A percentile compares a stretch with the other conserved stretches of the same genome.
phyloP scores from a whole-genome alignment of 2,797 vertebrate genomes.

The Rhinogobio ventralis region DNA sequence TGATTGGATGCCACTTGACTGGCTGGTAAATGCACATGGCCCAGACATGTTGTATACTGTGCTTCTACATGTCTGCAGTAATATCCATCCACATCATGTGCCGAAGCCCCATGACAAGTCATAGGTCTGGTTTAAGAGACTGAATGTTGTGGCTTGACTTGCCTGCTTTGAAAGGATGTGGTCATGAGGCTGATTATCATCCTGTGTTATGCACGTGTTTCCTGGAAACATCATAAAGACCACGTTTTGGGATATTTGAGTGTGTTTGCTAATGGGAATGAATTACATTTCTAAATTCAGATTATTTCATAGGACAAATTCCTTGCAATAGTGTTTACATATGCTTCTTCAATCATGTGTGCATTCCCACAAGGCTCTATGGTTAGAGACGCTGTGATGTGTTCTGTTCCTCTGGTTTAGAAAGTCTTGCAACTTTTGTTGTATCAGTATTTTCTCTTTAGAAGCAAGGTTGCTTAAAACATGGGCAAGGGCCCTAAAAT shows the following conservation, averaged over 20 bases:
- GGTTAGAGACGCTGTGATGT: neutral
- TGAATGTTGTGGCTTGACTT: neutral
- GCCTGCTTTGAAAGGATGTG: neutral
- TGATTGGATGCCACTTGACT: slow-evolving; percentile 22
- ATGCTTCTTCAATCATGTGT: neutral
- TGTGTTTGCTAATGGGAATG: slow-evolving; percentile 5
- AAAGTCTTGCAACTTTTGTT: slow-evolving; percentile 13
- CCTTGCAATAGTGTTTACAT: neutral
- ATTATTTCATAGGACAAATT: neutral
- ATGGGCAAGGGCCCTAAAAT: neutral
- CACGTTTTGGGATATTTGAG: neutral
- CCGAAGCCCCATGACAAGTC: neutral
- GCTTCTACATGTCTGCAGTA: slow-evolving; percentile 14
- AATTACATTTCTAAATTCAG: slow-evolving; percentile 1
- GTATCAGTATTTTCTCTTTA: neutral
- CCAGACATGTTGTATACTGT: neutral
- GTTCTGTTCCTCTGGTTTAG: slow-evolving; percentile 23
- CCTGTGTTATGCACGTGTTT: neutral
- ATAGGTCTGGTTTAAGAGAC: neutral
- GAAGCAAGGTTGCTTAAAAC: slow-evolving; percentile 1
- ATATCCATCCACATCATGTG: slow-evolving; percentile 7
- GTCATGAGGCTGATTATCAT: neutral
- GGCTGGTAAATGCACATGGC: slow-evolving; percentile 13
- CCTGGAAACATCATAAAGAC: slow-evolving; percentile 3
- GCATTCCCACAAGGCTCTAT: slow-evolving; percentile 13